Evolutionary conservation across 2,113 vertebrate species (phyloP), one percentile per base, ranked within the genome.

Genomic region (Nyctereutes procyonoides): DNA sequence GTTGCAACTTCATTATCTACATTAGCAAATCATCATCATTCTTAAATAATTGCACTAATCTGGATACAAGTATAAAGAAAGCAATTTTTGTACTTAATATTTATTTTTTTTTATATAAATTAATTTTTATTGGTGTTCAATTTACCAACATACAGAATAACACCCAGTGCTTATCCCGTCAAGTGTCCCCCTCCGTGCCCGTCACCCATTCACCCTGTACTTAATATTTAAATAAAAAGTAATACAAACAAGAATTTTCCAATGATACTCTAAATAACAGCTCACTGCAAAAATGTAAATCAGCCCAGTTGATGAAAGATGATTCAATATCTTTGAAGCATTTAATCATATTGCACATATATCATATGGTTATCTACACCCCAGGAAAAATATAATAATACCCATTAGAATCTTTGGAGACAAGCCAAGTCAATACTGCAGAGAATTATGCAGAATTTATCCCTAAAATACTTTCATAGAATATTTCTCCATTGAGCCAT

Each of bases 181-280:
- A n/a, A n/a, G n/a, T n/a, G n/a, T n/a, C n/a, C n/a, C n/a, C n/a
- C n/a, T n/a, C n/a, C n/a, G n/a, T n/a, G n/a, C n/a, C n/a, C n/a
- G n/a, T n/a, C n/a, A n/a, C n/a, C n/a, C n/a, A n/a, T n/a, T n/a
- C n/a, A n/a, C n/a, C n/a, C n/a, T 74, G 26, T 48, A 56, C 17
- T 77, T 69, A 82, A 89, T 28, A 14, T 62, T 85, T 48, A 90
- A 89, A 89, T 76, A 69, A 74, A 89, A 94, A 93, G 13, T 92
- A 71, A 93, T 20, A 56, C 48, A 91, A 93, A 69, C 28, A 91
- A 97, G 30, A 76, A 86, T 89, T 89, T 97, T 85, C 86, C n/a
- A 84, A 0, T 92, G 55, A 88, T 17, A 69, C 30, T 55, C 9
- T 88, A 90, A 97, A 81, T 93, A 88, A 96, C 28, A 90, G 53